These are phyloP conservation scores for Athalia circularis DNA, from an alignment of 2,888 invertebrate species.

Conservation along the genomic window DNA sequence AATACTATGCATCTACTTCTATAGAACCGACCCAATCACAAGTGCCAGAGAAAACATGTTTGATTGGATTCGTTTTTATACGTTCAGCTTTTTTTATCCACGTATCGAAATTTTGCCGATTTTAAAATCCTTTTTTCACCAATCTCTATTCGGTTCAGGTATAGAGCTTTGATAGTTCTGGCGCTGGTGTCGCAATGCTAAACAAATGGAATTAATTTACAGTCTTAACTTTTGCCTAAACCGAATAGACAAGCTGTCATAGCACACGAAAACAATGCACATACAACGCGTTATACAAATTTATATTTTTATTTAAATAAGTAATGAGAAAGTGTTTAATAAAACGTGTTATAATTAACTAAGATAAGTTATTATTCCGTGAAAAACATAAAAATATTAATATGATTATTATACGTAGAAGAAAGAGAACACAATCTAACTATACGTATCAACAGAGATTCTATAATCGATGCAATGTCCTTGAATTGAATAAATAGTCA, in stretches of 20 bases:
- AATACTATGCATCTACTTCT: too few relatives aligned
- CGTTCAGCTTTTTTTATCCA: too few relatives aligned
- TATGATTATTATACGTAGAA: constrained; percentile 40
- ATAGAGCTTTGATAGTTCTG: too few relatives aligned
- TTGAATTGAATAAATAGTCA: constrained; percentile 71
- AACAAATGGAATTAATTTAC: too few relatives aligned
- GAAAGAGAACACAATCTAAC: constrained; percentile 45
- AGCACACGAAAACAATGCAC: background rate
- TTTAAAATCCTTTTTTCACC: too few relatives aligned
- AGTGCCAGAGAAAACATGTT: too few relatives aligned
- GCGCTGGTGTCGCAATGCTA: too few relatives aligned
- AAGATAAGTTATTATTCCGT: constrained; percentile 18
- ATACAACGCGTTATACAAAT: background rate
- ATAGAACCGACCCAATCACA: too few relatives aligned
- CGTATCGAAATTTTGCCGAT: too few relatives aligned
- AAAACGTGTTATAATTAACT: constrained; percentile 4
- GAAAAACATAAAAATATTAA: background rate
- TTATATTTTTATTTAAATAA: background rate
- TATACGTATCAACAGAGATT: constrained; percentile 50
- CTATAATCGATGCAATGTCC: constrained; percentile 69
- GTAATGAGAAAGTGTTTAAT: constrained; percentile 5
- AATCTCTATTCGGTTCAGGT: too few relatives aligned
- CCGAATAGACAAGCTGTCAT: background rate
- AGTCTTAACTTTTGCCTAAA: too few relatives aligned
- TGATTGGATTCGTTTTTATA: too few relatives aligned